Evolutionary conservation across 2,113 vertebrate species (phyloP).

Genomic region (Notarius quadriscutis): DNA sequence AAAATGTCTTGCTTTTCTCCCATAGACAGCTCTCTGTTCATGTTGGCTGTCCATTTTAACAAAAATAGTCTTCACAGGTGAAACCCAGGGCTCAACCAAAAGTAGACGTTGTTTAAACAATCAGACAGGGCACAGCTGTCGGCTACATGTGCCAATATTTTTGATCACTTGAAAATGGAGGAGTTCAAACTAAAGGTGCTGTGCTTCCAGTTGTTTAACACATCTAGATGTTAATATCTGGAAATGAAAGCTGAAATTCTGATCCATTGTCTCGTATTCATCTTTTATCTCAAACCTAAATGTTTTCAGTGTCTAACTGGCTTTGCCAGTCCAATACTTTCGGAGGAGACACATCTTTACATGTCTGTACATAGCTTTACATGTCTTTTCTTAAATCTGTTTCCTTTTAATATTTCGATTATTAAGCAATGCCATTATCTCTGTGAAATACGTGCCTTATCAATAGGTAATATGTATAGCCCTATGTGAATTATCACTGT

Average conservation of each 20-base stretch:
- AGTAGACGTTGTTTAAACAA: not conserved
- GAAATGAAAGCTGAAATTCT: no score
- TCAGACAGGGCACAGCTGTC: not conserved
- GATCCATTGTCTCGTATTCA: not conserved
- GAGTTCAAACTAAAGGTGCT: not conserved
- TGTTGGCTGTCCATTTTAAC: no score
- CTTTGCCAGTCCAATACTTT: not conserved
- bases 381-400: not conserved
- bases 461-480: not conserved
- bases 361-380: not conserved
- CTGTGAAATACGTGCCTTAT: not conserved
- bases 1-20: no score
- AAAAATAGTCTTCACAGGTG: not conserved
- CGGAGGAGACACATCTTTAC: not conserved
- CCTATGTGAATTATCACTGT: not conserved
- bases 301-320: not conserved
- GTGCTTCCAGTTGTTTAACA: no score
- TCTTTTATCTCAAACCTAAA: not conserved
- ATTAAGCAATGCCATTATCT: not conserved
- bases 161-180: not conserved
- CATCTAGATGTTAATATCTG: no score
- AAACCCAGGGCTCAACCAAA: not conserved
- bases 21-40: no score
- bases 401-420: not conserved
- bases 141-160: not conserved